These are phyloP conservation scores for Archegozetes longisetosus DNA, from an alignment of 1,140 invertebrate species.

Conservation along the genomic window DNA sequence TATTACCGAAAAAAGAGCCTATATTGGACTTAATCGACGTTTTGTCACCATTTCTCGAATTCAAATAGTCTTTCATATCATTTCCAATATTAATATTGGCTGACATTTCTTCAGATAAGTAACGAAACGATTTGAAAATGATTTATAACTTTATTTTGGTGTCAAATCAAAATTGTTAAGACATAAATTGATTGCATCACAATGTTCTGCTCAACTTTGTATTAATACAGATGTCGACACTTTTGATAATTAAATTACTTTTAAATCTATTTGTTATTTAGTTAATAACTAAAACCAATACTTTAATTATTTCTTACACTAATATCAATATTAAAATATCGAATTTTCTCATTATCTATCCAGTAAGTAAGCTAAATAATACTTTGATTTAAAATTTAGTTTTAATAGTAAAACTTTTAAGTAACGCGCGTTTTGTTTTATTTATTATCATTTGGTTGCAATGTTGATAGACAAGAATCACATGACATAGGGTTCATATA, in stretches of 20 bases:
- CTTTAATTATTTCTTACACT: background rate
- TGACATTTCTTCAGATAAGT: background rate
- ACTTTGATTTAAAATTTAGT: too few relatives aligned
- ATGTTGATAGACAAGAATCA: too few relatives aligned
- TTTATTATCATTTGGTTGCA: too few relatives aligned
- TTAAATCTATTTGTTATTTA: background rate
- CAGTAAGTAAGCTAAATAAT: too few relatives aligned
- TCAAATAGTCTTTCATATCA: constrained; percentile 11
- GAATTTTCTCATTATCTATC: too few relatives aligned
- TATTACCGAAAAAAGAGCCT: background rate
- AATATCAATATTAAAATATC: too few relatives aligned
- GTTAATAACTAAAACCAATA: background rate
- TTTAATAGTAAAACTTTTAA: too few relatives aligned
- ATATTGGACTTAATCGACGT: background rate
- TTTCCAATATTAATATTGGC: constrained; percentile 6
- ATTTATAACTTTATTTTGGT: background rate
- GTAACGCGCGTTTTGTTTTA: too few relatives aligned
- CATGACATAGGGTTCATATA: too few relatives aligned
- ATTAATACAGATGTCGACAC: background rate
- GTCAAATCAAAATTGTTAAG: background rate
- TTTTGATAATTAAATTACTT: background rate
- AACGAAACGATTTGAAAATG: background rate
- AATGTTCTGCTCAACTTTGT: background rate
- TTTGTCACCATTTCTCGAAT: constrained; percentile 1
- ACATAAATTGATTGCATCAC: background rate